These are phyloP conservation scores for Colossoma macropomum DNA, from an alignment of 2,113 vertebrate species.

Conservation along the genomic window DNA sequence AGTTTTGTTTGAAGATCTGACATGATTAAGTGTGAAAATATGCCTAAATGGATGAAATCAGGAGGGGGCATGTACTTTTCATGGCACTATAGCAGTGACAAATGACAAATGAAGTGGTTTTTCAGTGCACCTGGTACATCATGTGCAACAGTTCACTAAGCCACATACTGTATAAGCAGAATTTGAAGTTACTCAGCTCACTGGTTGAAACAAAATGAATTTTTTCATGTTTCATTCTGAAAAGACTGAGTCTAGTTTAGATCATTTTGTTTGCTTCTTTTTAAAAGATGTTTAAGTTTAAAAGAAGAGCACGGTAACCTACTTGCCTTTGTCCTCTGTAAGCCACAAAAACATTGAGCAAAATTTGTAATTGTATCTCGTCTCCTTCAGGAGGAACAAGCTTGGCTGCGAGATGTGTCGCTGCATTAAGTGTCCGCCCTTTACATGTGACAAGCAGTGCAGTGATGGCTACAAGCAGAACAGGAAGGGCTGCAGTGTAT, in stretches of 20 bases:
- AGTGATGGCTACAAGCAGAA: constrained; percentile 75
- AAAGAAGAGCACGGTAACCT: not conserved
- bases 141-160: not conserved
- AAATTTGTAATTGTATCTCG: not conserved
- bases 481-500: constrained; percentile 81
- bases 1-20: too few species aligned
- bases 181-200: not conserved
- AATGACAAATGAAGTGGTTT: too few species aligned
- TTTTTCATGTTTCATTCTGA: not conserved
- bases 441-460: constrained; percentile 82
- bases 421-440: constrained; percentile 81
- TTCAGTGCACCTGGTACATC: too few species aligned
- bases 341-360: not conserved
- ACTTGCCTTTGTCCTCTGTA: not conserved
- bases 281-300: not conserved
- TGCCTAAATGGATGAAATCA: too few species aligned
- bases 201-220: not conserved
- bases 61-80: too few species aligned
- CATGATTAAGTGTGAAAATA: too few species aligned
- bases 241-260: not conserved
- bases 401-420: constrained; percentile 85
- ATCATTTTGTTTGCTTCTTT: not conserved
- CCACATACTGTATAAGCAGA: not conserved
- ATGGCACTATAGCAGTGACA: too few species aligned
- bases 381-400: constrained; percentile 78